A percentile compares a stretch with the other conserved stretches of the same genome.
These are phyloP conservation scores for Punctoribates punctum DNA, from an alignment of 2,888 invertebrate genomes.

Conservation along the genomic window DNA sequence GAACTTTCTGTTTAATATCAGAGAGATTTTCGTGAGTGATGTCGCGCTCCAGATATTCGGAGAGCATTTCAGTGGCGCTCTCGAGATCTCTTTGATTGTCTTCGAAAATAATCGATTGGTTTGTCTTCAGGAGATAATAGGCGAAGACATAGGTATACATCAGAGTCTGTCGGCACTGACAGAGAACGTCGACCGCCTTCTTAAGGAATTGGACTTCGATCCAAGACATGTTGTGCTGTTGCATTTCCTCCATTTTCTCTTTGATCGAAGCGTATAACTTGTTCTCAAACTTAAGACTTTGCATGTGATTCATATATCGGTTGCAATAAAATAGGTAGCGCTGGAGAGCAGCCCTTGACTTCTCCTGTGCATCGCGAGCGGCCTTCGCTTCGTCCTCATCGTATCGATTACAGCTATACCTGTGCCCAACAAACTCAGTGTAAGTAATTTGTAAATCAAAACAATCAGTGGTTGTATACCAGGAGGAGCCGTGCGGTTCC, in stretches of 20 bases:
- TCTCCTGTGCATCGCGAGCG: conserved; percentile 92
- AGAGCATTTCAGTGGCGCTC: conserved; percentile 92
- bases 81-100: conserved; percentile 98
- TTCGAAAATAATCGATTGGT: conserved; percentile 97
- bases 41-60: conserved; percentile 95
- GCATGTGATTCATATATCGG: conserved; percentile 99
- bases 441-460: background rate
- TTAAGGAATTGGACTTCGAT: conserved; percentile 98
- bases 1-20: conserved; percentile 97
- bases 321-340: conserved; percentile 98
- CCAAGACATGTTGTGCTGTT: conserved; percentile 99
- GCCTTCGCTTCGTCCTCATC: conserved; percentile 95
- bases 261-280: conserved; percentile 93
- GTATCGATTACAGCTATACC: conserved; percentile 94
- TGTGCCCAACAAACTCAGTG: conserved; percentile 50
- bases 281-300: conserved; percentile 93
- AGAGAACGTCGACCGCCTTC: conserved; percentile 93
- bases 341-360: conserved; percentile 85
- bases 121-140: conserved; percentile 94
- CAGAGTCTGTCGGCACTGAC: conserved; percentile 92
- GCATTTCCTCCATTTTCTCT: conserved; percentile 99
- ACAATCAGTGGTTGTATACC: conserved; percentile 58
- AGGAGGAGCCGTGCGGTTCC: conserved; percentile 97
- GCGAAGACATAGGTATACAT: conserved; percentile 99
- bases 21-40: conserved; percentile 94